A percentile compares a stretch with the other conserved stretches of the same genome.
Evolutionary conservation across 2,888 invertebrate species (phyloP).

Genomic region (Sicus ferrugineus): DNA sequence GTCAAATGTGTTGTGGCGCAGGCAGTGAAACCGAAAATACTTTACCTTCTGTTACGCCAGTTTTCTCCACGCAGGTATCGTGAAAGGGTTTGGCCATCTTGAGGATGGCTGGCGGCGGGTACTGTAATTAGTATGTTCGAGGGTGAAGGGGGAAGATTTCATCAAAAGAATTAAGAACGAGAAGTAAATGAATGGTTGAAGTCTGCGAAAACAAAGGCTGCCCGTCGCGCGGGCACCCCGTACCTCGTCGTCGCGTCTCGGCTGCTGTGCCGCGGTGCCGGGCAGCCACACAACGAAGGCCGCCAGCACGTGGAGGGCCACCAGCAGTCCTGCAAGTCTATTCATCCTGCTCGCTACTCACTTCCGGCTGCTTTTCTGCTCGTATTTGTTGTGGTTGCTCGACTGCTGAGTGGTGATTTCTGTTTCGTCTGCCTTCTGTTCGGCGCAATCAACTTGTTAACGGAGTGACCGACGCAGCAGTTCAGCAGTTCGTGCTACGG

Average conservation of each 20-base stretch:
- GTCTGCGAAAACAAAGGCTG: conserved; percentile 17
- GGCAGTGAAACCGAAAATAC: conserved; percentile 12
- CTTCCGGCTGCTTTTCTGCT: background rate
- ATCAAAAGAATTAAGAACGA: too few species aligned
- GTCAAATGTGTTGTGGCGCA: background rate
- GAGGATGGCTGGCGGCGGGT: conserved; percentile 58
- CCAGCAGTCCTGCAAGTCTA: conserved; percentile 8
- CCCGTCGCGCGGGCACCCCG: conserved; percentile 30
- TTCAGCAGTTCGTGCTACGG: too few species aligned
- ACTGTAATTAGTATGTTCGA: conserved; percentile 47
- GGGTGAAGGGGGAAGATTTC: background rate
- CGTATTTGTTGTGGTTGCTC: background rate
- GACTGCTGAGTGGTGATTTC: background rate
- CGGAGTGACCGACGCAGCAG: conserved; percentile 19
- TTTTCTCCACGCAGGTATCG: conserved; percentile 57
- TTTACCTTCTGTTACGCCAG: conserved; percentile 60
- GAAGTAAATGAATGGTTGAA: conserved; percentile 28
- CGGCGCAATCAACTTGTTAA: conserved; percentile 24
- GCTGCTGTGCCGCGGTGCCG: conserved; percentile 51
- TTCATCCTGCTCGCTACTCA: background rate
- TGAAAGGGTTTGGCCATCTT: conserved; percentile 58
- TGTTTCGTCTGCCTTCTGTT: conserved; percentile 3
- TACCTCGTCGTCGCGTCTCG: conserved; percentile 60
- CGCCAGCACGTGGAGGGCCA: conserved; percentile 18
- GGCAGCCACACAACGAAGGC: background rate